These are phyloP conservation scores for Hypotaenidia philippensis DNA, from an alignment of 2,797 vertebrate species.

Conservation along the genomic window DNA sequence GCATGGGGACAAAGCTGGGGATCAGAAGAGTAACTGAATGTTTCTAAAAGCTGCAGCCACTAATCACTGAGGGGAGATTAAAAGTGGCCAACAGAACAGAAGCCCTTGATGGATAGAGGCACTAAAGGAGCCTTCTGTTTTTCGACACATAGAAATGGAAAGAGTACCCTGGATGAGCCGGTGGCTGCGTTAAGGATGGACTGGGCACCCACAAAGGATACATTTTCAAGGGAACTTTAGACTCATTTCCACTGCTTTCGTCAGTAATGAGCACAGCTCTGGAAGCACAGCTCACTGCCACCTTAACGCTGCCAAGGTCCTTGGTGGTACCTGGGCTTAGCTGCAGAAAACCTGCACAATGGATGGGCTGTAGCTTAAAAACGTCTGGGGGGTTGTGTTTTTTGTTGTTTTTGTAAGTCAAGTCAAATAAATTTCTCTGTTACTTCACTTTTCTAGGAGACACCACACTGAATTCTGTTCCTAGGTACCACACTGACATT, in stretches of 20 bases:
- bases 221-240: neutral
- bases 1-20: neutral
- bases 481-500: neutral
- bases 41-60: neutral
- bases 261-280: neutral
- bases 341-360: neutral
- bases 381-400: neutral
- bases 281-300: neutral
- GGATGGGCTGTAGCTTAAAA: neutral
- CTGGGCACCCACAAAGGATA: neutral
- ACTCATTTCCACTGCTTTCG: neutral
- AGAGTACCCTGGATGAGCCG: neutral
- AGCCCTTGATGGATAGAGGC: neutral
- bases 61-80: too few species aligned
- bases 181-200: neutral
- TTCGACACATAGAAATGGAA: neutral
- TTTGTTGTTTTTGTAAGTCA: neutral
- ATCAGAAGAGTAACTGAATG: neutral
- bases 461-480: neutral
- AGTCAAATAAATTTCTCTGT: neutral
- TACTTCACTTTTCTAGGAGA: slow-evolving; percentile 4
- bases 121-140: neutral
- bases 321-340: neutral
- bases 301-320: neutral
- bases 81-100: neutral